Evolutionary conservation across 2,888 invertebrate genomes (phyloP).

Genomic region (Drosophila leonis): DNA sequence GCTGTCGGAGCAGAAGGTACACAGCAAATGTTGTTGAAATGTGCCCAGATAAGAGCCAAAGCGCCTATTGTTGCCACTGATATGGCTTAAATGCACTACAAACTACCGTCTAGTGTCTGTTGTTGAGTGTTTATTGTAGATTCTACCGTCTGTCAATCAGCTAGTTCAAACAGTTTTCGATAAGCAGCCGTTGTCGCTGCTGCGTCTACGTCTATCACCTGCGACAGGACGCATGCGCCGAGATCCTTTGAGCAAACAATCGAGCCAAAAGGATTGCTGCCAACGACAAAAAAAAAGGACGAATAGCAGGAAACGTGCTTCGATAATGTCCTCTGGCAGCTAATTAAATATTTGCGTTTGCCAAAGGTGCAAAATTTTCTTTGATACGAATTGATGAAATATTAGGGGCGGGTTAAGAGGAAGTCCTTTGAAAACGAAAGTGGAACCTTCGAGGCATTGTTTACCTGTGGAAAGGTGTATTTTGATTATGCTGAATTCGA

Average conservation of each 20-base stretch:
- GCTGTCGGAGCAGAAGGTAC: slow-evolving; percentile 7
- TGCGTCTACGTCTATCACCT: slow-evolving; percentile 76
- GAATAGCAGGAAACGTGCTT: slow-evolving; percentile 54
- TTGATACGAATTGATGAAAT: slow-evolving; percentile 61
- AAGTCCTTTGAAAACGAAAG: slow-evolving; percentile 48
- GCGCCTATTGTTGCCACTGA: slow-evolving; percentile 22
- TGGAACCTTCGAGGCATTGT: slow-evolving; percentile 28
- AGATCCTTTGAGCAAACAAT: slow-evolving; percentile 70
- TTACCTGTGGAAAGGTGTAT: slow-evolving; percentile 61
- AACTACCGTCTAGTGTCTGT: slow-evolving; percentile 39
- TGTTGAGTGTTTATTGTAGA: slow-evolving; percentile 12
- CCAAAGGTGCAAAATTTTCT: slow-evolving; percentile 69
- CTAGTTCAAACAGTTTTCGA: slow-evolving; percentile 59
- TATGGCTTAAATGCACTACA: slow-evolving; percentile 25
- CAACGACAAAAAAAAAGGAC: slow-evolving; percentile 4
- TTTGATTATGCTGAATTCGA: slow-evolving; percentile 22
- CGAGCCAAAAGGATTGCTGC: slow-evolving; percentile 67
- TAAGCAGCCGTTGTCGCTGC: slow-evolving; percentile 63
- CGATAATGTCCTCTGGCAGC: slow-evolving; percentile 59
- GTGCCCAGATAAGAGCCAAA: slow-evolving; percentile 29
- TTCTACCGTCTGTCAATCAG: slow-evolving; percentile 53
- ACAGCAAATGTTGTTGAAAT: slow-evolving; percentile 22
- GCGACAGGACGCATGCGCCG: slow-evolving; percentile 64
- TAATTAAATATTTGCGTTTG: slow-evolving; percentile 75
- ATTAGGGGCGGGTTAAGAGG: slow-evolving; percentile 70